Evolutionary conservation across 1,140 invertebrate genomes (phyloP).

Genomic region (Leptopilina boulardi): DNA sequence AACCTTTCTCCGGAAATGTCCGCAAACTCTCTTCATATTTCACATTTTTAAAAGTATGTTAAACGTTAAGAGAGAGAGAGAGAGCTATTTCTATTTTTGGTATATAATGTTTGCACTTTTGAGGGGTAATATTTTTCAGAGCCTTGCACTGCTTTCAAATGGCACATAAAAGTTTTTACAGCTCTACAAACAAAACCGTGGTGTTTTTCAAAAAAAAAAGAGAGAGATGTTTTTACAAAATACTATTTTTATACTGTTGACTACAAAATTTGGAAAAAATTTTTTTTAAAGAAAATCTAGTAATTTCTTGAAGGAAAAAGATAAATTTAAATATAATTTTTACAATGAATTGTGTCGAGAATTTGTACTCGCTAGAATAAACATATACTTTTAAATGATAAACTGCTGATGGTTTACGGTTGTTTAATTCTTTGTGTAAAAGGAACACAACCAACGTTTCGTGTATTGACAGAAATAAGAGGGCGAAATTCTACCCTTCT

Average conservation of each 20-base stretch:
- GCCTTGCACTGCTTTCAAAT: background rate
- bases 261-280: no score
- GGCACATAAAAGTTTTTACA: background rate
- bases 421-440: conserved; percentile 60
- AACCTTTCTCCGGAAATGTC: conserved; percentile 7
- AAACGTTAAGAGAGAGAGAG: background rate
- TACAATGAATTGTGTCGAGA: no score
- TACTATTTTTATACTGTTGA: no score
- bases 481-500: conserved; percentile 43
- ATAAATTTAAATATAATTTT: no score
- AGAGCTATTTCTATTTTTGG: conserved; percentile 4
- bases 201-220: no score
- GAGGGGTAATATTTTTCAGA: background rate
- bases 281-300: no score
- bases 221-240: no score
- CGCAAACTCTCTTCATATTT: background rate
- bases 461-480: conserved; percentile 39
- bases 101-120: background rate
- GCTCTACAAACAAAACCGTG: no score
- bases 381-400: conserved; percentile 56
- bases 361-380: conserved; percentile 62
- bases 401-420: conserved; percentile 60
- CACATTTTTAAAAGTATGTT: background rate
- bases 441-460: conserved; percentile 46
- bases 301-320: no score